Base-by-base conservation (phyloP, 2,888 invertebrate genomes). In the Pachycephus smyrnensis region DNA sequence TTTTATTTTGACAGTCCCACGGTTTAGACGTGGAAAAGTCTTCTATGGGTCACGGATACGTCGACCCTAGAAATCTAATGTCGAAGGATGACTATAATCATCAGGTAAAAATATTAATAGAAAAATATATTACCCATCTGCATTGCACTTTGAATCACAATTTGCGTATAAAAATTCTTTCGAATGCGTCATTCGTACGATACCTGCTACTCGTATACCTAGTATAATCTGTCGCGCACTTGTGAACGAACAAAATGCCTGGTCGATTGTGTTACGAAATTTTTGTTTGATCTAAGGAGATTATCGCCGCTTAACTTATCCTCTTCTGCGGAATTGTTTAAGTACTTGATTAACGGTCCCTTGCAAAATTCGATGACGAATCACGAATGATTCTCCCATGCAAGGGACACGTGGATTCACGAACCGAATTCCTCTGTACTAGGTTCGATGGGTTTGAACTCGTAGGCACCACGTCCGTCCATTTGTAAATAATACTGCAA, bases 381-480 rank as follows among this genome's bases (percentile, higher is more conserved):
- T 68, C 36, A 76, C 69, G 31, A 73, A 68, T 74, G 73, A 78
- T 77, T 76, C 68, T 77, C 79, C 75, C 75, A 79, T 83, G 81
- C 86, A 85, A 84, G 83, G 82, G 81, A 85, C 81, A 83, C 77
- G 80, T 84, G 80, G 81, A 88, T 88, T 96, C 95, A 99, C 86
- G 99, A 99, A 68, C 99, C 99, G 90, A 98, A 99, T 91, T 98
- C 97, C 89, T 96, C 95, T 1, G 97, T 97, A 83, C 96, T 95
- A 81, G 94, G 94, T 88, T 97, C 97, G 85, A 99, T 99, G 76
- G 94, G 94, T 78, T 95, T 96, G 92, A 98, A 99, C 83, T 96
- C 95, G 92, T 96, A 99, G 4, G 94, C 93, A 75, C 99, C 99
- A 86, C 98, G 94, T 0, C 99, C 99, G 93, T 99, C 99, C 95